Percentiles rank a stretch among this genome's conserved stretches.
Evolutionary conservation across 1,140 invertebrate genomes (phyloP).

Genomic region (Ceratoteleas bidentatus): DNA sequence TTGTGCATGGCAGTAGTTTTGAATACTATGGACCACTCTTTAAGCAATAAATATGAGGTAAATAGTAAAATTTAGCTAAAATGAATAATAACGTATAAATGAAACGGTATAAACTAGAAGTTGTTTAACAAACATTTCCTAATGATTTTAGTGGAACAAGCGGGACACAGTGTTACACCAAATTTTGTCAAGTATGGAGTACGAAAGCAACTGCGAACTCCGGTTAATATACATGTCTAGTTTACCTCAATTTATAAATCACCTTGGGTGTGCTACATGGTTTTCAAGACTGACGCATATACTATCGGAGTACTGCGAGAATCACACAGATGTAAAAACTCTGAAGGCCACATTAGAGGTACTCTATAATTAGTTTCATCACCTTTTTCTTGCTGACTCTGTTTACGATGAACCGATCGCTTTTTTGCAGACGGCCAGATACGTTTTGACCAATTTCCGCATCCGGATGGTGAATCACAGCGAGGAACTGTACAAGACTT

Average conservation of each 20-base stretch:
- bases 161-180: slow-evolving; percentile 73
- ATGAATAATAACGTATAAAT: no score
- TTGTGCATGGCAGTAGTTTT: slow-evolving; percentile 70
- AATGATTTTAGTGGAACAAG: slow-evolving; percentile 72
- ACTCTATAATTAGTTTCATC: slow-evolving; percentile 7
- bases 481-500: slow-evolving; percentile 69
- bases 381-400: neutral
- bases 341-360: slow-evolving; percentile 75
- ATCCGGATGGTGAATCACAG: slow-evolving; percentile 69
- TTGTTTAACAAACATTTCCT: no score
- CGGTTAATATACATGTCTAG: slow-evolving; percentile 74
- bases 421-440: slow-evolving; percentile 69
- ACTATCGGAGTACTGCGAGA: slow-evolving; percentile 75
- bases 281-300: slow-evolving; percentile 71
- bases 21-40: slow-evolving; percentile 68
- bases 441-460: slow-evolving; percentile 70
- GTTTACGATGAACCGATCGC: neutral
- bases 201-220: slow-evolving; percentile 72
- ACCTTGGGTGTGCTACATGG: slow-evolving; percentile 76
- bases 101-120: no score
- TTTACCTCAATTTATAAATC: slow-evolving; percentile 73
- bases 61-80: no score
- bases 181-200: slow-evolving; percentile 76
- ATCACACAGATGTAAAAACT: slow-evolving; percentile 74
- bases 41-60: slow-evolving; percentile 70